Percentiles rank a stretch among this genome's conserved stretches.
Conservation (phyloP, 1,140 invertebrate genomes). For the Hyphantria cunea region DNA sequence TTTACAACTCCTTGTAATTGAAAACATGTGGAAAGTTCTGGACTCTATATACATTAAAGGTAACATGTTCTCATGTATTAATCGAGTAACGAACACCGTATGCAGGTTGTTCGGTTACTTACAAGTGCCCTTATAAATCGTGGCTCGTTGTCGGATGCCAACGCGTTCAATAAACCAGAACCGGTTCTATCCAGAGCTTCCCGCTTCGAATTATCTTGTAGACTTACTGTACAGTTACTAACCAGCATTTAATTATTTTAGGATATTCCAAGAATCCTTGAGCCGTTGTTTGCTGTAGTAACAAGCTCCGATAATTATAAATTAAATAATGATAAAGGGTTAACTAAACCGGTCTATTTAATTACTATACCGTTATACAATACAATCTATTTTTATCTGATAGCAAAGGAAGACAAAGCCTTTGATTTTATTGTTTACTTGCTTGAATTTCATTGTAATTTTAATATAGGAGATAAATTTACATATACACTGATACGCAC, state of each 20-base stretch:
- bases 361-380: not conserved
- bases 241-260: slow-evolving; percentile 34
- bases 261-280: no score
- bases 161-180: slow-evolving; percentile 68
- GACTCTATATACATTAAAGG: slow-evolving; percentile 42
- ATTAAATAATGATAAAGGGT: not conserved
- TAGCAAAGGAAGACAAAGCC: no score
- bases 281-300: no score
- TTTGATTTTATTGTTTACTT: no score
- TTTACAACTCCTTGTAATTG: slow-evolving; percentile 34
- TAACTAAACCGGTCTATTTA: not conserved
- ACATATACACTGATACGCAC: no score
- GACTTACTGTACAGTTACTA: slow-evolving; percentile 70
- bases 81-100: slow-evolving; percentile 30
- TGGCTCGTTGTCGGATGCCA: slow-evolving; percentile 61
- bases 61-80: slow-evolving; percentile 41
- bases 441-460: no score
- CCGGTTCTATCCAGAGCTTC: slow-evolving; percentile 67
- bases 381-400: slow-evolving; percentile 1
- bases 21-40: slow-evolving; percentile 49
- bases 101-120: slow-evolving; percentile 44
- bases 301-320: no score
- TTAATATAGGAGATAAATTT: no score
- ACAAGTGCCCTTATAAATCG: slow-evolving; percentile 65
- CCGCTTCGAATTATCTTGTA: slow-evolving; percentile 70